Conservation (phyloP, 2,797 vertebrate species). For the Enteromius radiatus region DNA sequence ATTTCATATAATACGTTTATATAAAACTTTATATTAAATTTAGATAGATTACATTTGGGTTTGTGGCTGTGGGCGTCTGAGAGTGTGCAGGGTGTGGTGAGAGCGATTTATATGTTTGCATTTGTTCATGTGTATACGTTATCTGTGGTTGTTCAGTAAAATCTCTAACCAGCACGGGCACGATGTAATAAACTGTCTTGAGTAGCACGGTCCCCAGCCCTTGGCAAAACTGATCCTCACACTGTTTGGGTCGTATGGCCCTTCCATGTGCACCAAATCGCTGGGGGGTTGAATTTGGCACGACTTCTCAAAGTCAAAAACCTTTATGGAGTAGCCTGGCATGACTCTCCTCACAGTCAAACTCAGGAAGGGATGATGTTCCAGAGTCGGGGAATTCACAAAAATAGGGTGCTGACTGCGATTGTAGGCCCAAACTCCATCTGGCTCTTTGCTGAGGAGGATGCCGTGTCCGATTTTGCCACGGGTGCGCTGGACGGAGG, state of each 20-base stretch:
- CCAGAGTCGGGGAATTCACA: constrained; percentile 96
- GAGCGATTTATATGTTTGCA: constrained; percentile 22
- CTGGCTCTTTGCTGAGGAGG: constrained; percentile 90
- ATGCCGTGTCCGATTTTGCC: constrained; percentile 96
- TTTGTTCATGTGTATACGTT: constrained; percentile 66
- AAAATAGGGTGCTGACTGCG: constrained; percentile 96
- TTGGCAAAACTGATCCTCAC: constrained; percentile 97
- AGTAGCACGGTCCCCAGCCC: constrained; percentile 97
- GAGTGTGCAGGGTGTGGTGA: constrained; percentile 31
- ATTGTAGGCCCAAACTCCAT: constrained; percentile 98
- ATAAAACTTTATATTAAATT: constrained; percentile 99
- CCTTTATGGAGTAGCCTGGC: constrained; percentile 94
- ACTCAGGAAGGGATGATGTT: constrained; percentile 84
- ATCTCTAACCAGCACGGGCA: constrained; percentile 98
- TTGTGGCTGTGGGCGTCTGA: constrained; percentile 62
- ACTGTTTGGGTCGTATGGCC: constrained; percentile 96
- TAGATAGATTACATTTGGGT: constrained; percentile 95
- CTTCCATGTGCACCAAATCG: constrained; percentile 84
- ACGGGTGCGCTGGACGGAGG: constrained; percentile 89
- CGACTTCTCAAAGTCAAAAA: constrained; percentile 93
- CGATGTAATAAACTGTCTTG: constrained; percentile 96
- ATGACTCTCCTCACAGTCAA: constrained; percentile 92
- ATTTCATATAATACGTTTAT: constrained; percentile 96
- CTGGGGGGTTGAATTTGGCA: constrained; percentile 83
- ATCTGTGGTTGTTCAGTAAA: constrained; percentile 90